These are phyloP conservation scores for Ambastaia sidthimunki DNA, from an alignment of 2,797 vertebrate genomes.

Conservation along the genomic window DNA sequence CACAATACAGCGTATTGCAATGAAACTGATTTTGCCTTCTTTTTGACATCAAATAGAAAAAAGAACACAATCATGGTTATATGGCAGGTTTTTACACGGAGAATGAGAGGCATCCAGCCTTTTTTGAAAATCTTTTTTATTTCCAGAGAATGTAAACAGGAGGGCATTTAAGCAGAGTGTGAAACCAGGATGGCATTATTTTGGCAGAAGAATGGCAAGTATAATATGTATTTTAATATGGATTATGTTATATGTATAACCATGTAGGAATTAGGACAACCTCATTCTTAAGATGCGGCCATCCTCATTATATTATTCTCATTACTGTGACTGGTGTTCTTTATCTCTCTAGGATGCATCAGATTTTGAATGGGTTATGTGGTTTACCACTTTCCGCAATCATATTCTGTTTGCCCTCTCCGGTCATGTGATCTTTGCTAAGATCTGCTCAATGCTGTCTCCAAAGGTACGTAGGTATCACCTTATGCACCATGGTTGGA, in stretches of 20 bases:
- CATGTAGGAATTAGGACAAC: not conserved
- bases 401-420: conserved; percentile 91
- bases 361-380: conserved; percentile 98
- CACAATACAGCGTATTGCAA: not conserved
- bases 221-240: not conserved
- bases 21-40: not conserved
- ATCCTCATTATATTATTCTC: too few relatives aligned
- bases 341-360: conserved; percentile 84
- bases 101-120: conserved; percentile 8
- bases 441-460: conserved; percentile 86
- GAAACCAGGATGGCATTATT: conserved; percentile 93
- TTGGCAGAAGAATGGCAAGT: conserved; percentile 95
- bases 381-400: conserved; percentile 94
- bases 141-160: conserved; percentile 85
- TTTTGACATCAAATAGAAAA: not conserved
- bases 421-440: conserved; percentile 93
- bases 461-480: conserved; percentile 82
- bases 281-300: too few relatives aligned
- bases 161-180: conserved; percentile 87
- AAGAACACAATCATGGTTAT: not conserved
- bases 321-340: not conserved
- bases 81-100: not conserved
- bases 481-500: not conserved
- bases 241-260: not conserved
- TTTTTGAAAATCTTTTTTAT: conserved; percentile 15